Evolutionary conservation across 1,140 invertebrate species (phyloP).

Genomic region (Micrasema longulum): DNA sequence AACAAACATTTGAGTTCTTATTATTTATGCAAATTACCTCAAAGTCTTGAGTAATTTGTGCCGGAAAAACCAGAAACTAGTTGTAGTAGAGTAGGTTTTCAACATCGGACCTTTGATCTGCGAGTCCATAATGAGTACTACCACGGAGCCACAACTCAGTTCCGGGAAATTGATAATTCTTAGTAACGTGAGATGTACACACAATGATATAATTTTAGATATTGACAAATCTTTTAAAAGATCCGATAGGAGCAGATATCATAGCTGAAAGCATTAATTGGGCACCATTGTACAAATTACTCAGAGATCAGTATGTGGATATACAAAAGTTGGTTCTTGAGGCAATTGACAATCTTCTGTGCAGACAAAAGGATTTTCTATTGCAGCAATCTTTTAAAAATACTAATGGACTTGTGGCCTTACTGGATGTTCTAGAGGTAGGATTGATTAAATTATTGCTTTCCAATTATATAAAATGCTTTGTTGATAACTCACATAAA

Average conservation of each 20-base stretch:
- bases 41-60: too few relatives aligned
- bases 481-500: too few relatives aligned
- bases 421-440: constrained; percentile 60
- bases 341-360: constrained; percentile 55
- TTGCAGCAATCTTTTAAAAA: constrained; percentile 58
- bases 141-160: too few relatives aligned
- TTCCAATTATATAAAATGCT: too few relatives aligned
- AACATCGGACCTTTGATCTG: too few relatives aligned
- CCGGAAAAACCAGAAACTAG: too few relatives aligned
- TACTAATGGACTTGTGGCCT: constrained; percentile 55
- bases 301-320: constrained; percentile 56
- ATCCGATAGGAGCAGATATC: constrained; percentile 52
- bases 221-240: constrained; percentile 57
- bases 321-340: constrained; percentile 58
- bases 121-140: too few relatives aligned
- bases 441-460: constrained; percentile 15
- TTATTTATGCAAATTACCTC: too few relatives aligned
- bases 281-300: constrained; percentile 56
- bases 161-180: too few relatives aligned
- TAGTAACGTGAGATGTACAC: too few relatives aligned
- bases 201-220: constrained; percentile 55
- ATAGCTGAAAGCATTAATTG: constrained; percentile 54
- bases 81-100: too few relatives aligned
- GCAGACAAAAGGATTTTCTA: constrained; percentile 55
- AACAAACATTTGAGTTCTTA: too few relatives aligned